phyloP scores from a whole-genome alignment of 2,888 invertebrate genomes.

The Boloria euphrosyne region DNA sequence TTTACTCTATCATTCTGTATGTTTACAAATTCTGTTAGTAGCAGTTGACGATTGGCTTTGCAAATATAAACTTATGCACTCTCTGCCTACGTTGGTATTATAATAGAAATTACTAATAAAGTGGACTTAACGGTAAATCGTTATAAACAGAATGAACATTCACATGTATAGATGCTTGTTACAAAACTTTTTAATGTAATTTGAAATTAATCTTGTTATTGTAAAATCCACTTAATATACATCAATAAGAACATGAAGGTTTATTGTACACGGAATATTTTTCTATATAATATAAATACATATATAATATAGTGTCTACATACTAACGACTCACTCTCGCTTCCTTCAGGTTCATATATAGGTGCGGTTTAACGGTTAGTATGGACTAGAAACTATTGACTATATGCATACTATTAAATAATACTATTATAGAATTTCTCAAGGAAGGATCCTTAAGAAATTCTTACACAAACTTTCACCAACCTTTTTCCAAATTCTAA shows the following conservation, averaged over 20 bases:
- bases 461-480: too few relatives aligned
- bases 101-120: constrained; percentile 13
- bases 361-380: too few relatives aligned
- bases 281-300: constrained; percentile 1
- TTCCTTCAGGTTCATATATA: not conserved
- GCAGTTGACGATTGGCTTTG: constrained; percentile 15
- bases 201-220: constrained; percentile 29
- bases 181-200: constrained; percentile 24
- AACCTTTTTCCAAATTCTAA: too few relatives aligned
- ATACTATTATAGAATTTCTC: too few relatives aligned
- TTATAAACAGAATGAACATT: constrained; percentile 13
- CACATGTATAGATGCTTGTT: constrained; percentile 8
- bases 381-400: too few relatives aligned
- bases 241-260: constrained; percentile 20
- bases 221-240: constrained; percentile 26
- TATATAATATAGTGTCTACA: not conserved
- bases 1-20: constrained; percentile 21
- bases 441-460: too few relatives aligned
- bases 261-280: constrained; percentile 17
- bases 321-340: too few relatives aligned
- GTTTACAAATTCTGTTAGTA: constrained; percentile 26
- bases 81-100: constrained; percentile 1
- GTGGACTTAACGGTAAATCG: constrained; percentile 6
- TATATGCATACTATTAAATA: too few relatives aligned
- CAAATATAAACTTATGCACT: constrained; percentile 17